Conservation (phyloP, 2,797 vertebrate genomes). For the Dallia pectoralis region DNA sequence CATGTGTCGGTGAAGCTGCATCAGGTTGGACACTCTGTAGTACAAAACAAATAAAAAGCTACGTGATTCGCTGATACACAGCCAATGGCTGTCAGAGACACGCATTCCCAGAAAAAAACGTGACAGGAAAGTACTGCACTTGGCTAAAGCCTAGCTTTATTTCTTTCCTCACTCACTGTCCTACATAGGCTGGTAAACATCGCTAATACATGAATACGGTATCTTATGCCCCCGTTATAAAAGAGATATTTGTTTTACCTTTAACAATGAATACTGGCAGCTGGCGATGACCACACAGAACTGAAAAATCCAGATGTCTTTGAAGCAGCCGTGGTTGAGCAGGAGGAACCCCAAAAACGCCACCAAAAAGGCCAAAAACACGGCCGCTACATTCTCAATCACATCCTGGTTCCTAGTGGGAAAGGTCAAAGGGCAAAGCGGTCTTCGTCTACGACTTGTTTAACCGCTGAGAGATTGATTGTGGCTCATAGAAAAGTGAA, state of each 20-base stretch:
- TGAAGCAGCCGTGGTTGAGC: constrained; percentile 90
- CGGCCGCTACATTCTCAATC: constrained; percentile 84
- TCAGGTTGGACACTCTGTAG: constrained; percentile 96
- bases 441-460: neutral
- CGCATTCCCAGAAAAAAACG: neutral
- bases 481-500: neutral
- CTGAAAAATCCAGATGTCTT: constrained; percentile 91
- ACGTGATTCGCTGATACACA: neutral
- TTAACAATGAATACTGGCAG: constrained; percentile 96
- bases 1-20: constrained; percentile 94
- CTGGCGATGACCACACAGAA: constrained; percentile 97
- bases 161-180: too few relatives aligned
- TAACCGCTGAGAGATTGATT: neutral
- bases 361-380: constrained; percentile 88
- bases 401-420: constrained; percentile 86
- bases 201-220: neutral
- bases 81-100: neutral
- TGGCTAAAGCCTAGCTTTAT: neutral
- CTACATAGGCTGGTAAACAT: neutral
- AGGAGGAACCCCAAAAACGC: constrained; percentile 93
- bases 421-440: neutral
- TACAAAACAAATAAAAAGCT: constrained; percentile 50
- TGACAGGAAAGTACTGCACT: neutral
- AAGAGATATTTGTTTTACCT: constrained; percentile 73
- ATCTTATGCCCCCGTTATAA: neutral